Percentiles rank a stretch among this genome's conserved stretches.
Conservation (phyloP, 2,797 vertebrate species). For the Lepus townsendii region DNA sequence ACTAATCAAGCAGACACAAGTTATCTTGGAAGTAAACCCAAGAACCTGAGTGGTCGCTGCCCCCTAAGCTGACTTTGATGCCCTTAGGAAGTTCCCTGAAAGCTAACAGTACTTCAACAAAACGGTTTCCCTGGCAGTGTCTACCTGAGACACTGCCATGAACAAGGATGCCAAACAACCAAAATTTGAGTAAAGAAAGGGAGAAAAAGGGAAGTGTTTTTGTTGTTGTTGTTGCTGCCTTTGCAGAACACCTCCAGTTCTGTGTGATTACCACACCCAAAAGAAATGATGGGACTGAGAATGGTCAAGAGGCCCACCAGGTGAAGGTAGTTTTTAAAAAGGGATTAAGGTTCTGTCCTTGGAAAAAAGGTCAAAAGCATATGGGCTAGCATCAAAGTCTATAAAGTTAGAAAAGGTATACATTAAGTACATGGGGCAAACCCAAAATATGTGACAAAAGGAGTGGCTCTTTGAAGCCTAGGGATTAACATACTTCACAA, state of each 20-base stretch:
- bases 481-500: not conserved
- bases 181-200: not conserved
- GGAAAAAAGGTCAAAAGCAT: conserved; percentile 23
- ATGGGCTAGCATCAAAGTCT: conserved; percentile 44
- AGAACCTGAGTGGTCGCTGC: not conserved
- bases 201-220: not conserved
- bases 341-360: not conserved
- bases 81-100: not conserved
- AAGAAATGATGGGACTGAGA: not conserved
- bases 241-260: not conserved
- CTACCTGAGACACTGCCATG: conserved; percentile 32
- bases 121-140: not conserved
- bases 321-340: conserved; percentile 34
- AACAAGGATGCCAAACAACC: not conserved
- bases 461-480: conserved; percentile 46
- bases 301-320: accelerated
- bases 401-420: conserved; percentile 38
- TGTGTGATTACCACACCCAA: no score
- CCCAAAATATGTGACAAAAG: conserved; percentile 36
- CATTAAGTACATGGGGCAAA: conserved; percentile 23
- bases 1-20: not conserved
- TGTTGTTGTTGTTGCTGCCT: not conserved
- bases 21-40: not conserved
- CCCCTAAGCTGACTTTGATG: conserved; percentile 25
- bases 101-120: not conserved